phyloP scores from a whole-genome alignment of 2,113 vertebrate species.

The Indri indri region DNA sequence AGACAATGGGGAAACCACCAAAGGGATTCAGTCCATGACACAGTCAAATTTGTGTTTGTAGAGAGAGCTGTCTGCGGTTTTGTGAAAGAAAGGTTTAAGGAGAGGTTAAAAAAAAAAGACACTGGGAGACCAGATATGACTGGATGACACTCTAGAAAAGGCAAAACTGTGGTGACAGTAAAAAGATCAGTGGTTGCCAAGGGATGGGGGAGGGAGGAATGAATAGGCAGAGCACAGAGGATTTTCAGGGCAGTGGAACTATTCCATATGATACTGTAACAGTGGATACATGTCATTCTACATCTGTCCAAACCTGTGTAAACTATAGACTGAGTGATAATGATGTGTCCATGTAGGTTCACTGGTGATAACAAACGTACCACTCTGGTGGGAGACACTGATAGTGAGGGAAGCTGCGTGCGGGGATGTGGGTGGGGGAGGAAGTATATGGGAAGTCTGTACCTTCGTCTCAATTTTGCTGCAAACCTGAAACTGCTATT shows the following conservation, averaged over 20 bases:
- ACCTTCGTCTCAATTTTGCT: background rate
- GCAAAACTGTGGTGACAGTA: too few species aligned
- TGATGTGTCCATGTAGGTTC: too few species aligned
- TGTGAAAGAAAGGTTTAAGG: background rate
- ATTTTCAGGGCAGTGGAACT: too few species aligned
- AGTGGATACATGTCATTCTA: too few species aligned
- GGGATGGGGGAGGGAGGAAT: too few species aligned
- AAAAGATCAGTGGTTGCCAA: background rate
- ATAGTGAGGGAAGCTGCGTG: background rate
- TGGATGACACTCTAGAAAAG: background rate
- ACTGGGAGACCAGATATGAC: background rate
- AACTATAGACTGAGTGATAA: too few species aligned
- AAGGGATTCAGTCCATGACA: background rate
- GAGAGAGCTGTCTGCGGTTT: background rate
- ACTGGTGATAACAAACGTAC: background rate
- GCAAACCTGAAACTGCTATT: background rate
- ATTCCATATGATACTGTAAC: too few species aligned
- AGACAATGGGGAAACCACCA: background rate
- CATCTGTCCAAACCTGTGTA: too few species aligned
- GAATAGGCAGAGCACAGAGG: too few species aligned
- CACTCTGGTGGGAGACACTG: too few species aligned
- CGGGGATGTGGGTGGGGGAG: background rate
- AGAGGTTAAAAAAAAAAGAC: background rate
- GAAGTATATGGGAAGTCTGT: background rate
- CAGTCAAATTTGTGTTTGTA: background rate